phyloP scores from a whole-genome alignment of 92 coral and sea anemone species.

The Parazoanthus swiftii region DNA sequence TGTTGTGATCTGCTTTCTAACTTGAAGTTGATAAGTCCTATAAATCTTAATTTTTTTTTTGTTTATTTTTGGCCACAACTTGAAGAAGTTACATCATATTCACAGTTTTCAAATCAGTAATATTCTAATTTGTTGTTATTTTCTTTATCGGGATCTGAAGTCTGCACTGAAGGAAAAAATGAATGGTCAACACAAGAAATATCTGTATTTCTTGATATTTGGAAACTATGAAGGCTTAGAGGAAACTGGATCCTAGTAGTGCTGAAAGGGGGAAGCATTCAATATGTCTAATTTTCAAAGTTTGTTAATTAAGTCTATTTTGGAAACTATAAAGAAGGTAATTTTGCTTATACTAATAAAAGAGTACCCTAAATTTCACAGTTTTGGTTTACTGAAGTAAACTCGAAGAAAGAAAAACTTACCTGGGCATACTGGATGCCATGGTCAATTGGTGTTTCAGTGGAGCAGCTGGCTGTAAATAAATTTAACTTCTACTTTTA shows the following conservation, averaged over 20 bases:
- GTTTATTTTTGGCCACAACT: constrained; percentile 27
- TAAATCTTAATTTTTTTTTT: constrained; percentile 4
- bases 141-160: constrained; percentile 27
- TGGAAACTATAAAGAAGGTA: constrained; percentile 19
- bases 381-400: constrained; percentile 14
- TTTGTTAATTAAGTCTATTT: constrained; percentile 23
- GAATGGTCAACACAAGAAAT: constrained; percentile 23
- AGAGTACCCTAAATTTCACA: constrained; percentile 19
- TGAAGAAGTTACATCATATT: not conserved
- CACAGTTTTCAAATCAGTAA: constrained; percentile 18
- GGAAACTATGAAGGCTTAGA: constrained; percentile 6
- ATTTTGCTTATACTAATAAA: not conserved
- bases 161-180: constrained; percentile 35
- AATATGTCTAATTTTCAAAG: constrained; percentile 20
- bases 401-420: constrained; percentile 8
- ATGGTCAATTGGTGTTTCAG: constrained; percentile 12
- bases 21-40: constrained; percentile 34
- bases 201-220: constrained; percentile 17
- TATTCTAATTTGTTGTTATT: constrained; percentile 29
- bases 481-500: constrained; percentile 17
- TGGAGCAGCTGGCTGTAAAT: constrained; percentile 6
- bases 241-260: not conserved
- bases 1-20: constrained; percentile 30
- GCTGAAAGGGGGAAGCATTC: constrained; percentile 1
- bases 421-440: constrained; percentile 22